These are phyloP conservation scores for Rhinogobio ventralis DNA, from an alignment of 2,797 vertebrate genomes.

Conservation along the genomic window DNA sequence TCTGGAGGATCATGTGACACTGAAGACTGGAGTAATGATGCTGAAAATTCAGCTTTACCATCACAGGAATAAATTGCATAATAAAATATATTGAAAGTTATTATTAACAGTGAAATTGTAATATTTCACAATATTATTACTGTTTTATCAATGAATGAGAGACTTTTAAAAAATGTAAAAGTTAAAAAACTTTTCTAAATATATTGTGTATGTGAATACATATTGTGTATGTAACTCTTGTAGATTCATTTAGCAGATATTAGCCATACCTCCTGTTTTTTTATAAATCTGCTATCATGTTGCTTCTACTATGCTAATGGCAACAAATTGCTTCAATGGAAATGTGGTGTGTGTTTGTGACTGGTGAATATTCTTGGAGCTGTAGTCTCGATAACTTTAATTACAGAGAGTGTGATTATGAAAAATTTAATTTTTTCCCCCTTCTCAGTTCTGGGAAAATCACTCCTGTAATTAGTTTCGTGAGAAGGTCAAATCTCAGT, in stretches of 20 bases:
- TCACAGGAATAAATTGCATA: background rate
- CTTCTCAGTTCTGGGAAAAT: constrained; percentile 22
- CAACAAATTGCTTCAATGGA: background rate
- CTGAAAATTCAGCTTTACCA: background rate
- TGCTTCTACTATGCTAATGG: background rate
- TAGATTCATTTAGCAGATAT: background rate
- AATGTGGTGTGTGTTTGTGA: constrained; percentile 15
- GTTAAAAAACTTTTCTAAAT: too few species aligned
- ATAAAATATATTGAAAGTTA: background rate
- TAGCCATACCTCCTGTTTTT: background rate
- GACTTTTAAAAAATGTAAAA: too few species aligned
- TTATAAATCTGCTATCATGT: background rate
- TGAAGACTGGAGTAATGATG: background rate
- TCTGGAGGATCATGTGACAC: background rate
- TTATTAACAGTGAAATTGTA: background rate
- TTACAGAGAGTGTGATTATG: constrained; percentile 38
- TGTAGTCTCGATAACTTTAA: constrained; percentile 9
- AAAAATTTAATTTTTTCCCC: constrained; percentile 4
- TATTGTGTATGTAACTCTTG: background rate
- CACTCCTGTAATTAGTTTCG: constrained; percentile 35
- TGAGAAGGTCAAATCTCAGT: constrained; percentile 26
- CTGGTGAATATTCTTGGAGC: background rate
- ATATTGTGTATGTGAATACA: too few species aligned
- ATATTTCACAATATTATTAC: background rate
- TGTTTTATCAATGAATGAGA: background rate